Evolutionary conservation across 2,888 invertebrate genomes (phyloP), one percentile per base, ranked within the genome.

Genomic region (Bimastos eiseni): DNA sequence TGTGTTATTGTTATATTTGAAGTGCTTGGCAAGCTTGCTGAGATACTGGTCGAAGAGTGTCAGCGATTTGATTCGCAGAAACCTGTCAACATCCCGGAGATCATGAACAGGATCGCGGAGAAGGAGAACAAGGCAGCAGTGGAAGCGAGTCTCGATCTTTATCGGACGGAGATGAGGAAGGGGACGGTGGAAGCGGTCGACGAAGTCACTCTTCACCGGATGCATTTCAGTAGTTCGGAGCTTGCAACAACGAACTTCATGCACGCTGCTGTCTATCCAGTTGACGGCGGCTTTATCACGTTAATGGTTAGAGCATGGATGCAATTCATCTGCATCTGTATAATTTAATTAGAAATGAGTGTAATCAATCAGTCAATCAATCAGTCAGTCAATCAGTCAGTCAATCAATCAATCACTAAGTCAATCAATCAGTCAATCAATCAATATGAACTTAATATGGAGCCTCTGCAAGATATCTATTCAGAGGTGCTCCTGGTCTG

Each of bases 21-120:
- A 86, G 86, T 86, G 86, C 37, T 86, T 34, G 86, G 86, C 34
- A 86, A 86, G 36, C 36, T 86, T 15, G 86, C 86, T 24, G 86
- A 34, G 19, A 21, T 36, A 36, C 86, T 86, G 36, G 86, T 86
- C 17, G 86, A 34, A 34, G 34, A 34, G 5, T 34, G 34, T 86
- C 86, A 86, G 15, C 70, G 70, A 11, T 17, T 70, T 13, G 36
- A 86, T 86, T 24, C 34, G 6, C 36, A 86, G 21, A 11, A 86
- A 86, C 86, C 37, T 0, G 37, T 86, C 36, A 37, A 86, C 86
- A 24, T 86, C 8, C 86, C 1, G 34, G 34, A 0, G 34, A 36
- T 86, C 19, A 86, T 86, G 86, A 36, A 86, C 6, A 37, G 37
- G 24, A 86, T 86, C 17, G 86, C 86, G 34, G 37, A 37, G 4